Percentiles rank a stretch among this genome's conserved stretches.
phyloP scores from a whole-genome alignment of 2,888 invertebrate genomes.

The Synergus umbraculus region DNA sequence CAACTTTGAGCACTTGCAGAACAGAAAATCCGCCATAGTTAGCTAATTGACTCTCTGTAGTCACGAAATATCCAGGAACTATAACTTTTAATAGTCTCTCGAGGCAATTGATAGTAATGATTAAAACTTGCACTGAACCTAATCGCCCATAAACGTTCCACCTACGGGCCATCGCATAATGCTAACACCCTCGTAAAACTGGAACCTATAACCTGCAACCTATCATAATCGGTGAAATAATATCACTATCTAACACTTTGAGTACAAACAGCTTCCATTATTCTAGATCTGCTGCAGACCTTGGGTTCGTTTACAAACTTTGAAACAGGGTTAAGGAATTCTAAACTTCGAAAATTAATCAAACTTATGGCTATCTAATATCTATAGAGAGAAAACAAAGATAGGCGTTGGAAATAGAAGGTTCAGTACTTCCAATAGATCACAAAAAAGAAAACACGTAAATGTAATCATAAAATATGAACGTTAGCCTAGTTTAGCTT shows the following conservation, averaged over 20 bases:
- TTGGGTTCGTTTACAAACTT: neutral
- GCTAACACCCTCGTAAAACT: constrained; percentile 27
- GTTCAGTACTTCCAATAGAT: neutral
- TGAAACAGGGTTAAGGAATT: neutral
- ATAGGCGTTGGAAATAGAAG: neutral
- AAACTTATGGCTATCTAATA: neutral
- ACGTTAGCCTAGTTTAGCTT: neutral
- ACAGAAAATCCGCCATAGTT: constrained; percentile 14
- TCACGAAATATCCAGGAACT: constrained; percentile 38
- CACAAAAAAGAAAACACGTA: neutral
- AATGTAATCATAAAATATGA: neutral
- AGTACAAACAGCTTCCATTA: neutral
- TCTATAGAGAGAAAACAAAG: neutral
- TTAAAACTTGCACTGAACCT: constrained; percentile 35
- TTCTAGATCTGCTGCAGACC: neutral
- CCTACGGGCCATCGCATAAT: constrained; percentile 17
- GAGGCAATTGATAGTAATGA: constrained; percentile 32
- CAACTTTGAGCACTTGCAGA: constrained; percentile 24
- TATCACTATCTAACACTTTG: constrained; percentile 5
- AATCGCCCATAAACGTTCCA: constrained; percentile 8
- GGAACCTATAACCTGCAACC: constrained; percentile 17
- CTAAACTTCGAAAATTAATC: neutral
- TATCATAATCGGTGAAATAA: constrained; percentile 2
- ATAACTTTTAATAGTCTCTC: constrained; percentile 31
- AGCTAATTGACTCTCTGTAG: constrained; percentile 34